These are phyloP conservation scores for Archaeoteleia sp. DNA, from an alignment of 2,888 invertebrate species.

Conservation along the genomic window DNA sequence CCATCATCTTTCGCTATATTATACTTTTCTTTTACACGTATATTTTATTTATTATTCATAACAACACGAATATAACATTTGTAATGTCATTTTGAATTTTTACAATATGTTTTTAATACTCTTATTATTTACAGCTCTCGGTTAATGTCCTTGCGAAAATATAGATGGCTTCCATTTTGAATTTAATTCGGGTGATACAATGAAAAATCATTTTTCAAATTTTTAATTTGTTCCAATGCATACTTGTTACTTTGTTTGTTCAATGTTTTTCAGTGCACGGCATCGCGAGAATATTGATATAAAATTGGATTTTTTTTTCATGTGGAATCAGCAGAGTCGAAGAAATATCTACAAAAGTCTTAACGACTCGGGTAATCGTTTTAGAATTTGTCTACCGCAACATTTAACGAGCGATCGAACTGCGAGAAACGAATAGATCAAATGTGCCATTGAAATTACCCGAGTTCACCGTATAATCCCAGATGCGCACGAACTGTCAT, in stretches of 20 bases:
- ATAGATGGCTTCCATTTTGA: slow-evolving; percentile 28
- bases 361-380: slow-evolving; percentile 52
- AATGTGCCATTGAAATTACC: slow-evolving; percentile 53
- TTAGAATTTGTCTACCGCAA: slow-evolving; percentile 41
- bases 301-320: slow-evolving; percentile 49
- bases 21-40: slow-evolving; percentile 19
- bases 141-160: slow-evolving; percentile 48
- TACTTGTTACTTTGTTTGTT: not conserved
- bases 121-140: slow-evolving; percentile 37
- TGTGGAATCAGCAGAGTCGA: slow-evolving; percentile 44
- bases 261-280: slow-evolving; percentile 2
- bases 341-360: slow-evolving; percentile 60
- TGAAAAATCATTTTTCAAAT: slow-evolving; percentile 7
- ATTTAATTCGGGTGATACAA: slow-evolving; percentile 18
- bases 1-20: too few relatives aligned
- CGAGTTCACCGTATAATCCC: slow-evolving; percentile 58
- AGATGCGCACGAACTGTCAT: slow-evolving; percentile 66
- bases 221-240: not conserved
- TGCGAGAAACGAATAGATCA: slow-evolving; percentile 49
- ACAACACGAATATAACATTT: slow-evolving; percentile 35
- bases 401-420: slow-evolving; percentile 49
- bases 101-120: slow-evolving; percentile 1
- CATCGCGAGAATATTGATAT: slow-evolving; percentile 43
- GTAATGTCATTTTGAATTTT: slow-evolving; percentile 15
- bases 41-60: slow-evolving; percentile 18